These are phyloP conservation scores for Cylloceria caligata DNA, from an alignment of 2,888 invertebrate genomes.

Conservation along the genomic window DNA sequence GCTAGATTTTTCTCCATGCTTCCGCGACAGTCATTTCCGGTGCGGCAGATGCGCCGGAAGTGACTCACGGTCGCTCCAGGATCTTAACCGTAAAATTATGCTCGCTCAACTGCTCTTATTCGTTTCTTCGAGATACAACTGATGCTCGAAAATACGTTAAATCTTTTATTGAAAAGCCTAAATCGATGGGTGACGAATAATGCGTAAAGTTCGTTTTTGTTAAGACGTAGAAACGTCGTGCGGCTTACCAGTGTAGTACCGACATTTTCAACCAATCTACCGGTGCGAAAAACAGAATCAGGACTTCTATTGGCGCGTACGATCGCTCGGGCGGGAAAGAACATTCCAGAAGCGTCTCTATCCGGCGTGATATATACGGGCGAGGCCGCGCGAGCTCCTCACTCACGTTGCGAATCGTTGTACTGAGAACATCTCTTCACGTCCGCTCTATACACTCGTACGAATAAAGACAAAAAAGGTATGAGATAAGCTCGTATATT, in stretches of 20 bases:
- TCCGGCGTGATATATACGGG: constrained; percentile 76
- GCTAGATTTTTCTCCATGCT: constrained; percentile 62
- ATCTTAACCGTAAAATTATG: background rate
- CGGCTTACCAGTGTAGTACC: constrained; percentile 44
- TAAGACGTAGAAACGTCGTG: background rate
- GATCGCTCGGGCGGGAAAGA: constrained; percentile 70
- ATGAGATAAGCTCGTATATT: no score
- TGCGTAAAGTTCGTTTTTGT: constrained; percentile 1
- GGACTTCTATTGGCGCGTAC: no score
- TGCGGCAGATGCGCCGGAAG: constrained; percentile 40
- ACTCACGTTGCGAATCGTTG: constrained; percentile 84
- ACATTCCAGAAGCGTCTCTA: constrained; percentile 80
- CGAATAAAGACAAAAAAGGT: constrained; percentile 62
- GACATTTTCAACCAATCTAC: constrained; percentile 45
- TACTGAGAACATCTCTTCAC: constrained; percentile 79
- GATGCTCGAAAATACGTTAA: background rate
- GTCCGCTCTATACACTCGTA: constrained; percentile 60
- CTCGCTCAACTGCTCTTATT: background rate
- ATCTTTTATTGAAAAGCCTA: background rate
- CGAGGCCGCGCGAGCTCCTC: constrained; percentile 72
- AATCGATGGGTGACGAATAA: background rate
- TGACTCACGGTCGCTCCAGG: constrained; percentile 22
- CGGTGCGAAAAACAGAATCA: no score
- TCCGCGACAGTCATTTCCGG: constrained; percentile 53
- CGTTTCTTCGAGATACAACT: background rate